These are phyloP conservation scores for Teleiodes luculella DNA, from an alignment of 2,888 invertebrate species.

Conservation along the genomic window DNA sequence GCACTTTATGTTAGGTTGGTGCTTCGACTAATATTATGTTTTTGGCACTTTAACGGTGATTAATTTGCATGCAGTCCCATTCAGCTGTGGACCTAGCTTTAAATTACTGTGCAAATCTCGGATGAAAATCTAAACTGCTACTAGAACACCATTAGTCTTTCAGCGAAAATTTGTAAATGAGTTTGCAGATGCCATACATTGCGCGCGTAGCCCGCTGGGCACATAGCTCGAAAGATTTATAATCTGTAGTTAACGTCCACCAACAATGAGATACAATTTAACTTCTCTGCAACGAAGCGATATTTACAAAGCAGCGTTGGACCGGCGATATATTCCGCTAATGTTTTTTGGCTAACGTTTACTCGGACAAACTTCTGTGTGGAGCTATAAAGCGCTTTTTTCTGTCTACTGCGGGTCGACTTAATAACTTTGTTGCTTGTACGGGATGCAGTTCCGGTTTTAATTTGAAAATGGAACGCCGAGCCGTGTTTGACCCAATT, in stretches of 20 bases:
- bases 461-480: conserved; percentile 44
- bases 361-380: conserved; percentile 43
- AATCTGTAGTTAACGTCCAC: conserved; percentile 65
- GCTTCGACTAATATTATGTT: not conserved
- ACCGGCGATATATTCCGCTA: conserved; percentile 49
- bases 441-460: conserved; percentile 49
- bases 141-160: conserved; percentile 26
- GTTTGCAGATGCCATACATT: conserved; percentile 37
- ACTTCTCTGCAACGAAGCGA: conserved; percentile 54
- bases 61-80: not conserved
- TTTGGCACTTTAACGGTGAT: not conserved
- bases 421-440: conserved; percentile 67
- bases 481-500: conserved; percentile 30
- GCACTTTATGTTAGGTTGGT: no score
- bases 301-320: conserved; percentile 60
- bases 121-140: conserved; percentile 13
- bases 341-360: conserved; percentile 62
- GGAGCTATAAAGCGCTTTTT: conserved; percentile 46
- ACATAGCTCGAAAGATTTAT: conserved; percentile 59
- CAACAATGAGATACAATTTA: conserved; percentile 71
- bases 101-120: conserved; percentile 10
- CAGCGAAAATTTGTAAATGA: conserved; percentile 41
- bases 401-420: conserved; percentile 47
- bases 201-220: conserved; percentile 28
- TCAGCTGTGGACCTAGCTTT: not conserved